Evolutionary conservation across 2,888 invertebrate species (phyloP).

Genomic region (Blastobasis lacticolella): DNA sequence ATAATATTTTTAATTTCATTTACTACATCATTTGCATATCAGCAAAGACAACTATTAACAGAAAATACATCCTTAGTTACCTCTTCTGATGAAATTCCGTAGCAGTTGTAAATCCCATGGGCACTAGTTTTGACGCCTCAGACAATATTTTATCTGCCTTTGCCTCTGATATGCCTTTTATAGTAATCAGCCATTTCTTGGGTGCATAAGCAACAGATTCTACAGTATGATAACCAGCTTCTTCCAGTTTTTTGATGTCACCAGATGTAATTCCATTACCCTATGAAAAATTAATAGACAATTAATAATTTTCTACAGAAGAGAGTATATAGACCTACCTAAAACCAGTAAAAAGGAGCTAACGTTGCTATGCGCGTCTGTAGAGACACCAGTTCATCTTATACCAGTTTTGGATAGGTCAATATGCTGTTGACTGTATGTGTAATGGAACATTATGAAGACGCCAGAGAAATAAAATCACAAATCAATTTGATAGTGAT

Average conservation of each 20-base stretch:
- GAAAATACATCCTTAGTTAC: slow-evolving; percentile 22
- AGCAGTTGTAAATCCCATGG: slow-evolving; percentile 99
- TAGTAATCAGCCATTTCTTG: slow-evolving; percentile 88
- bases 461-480: too few relatives aligned
- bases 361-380: too few relatives aligned
- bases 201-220: slow-evolving; percentile 97
- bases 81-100: slow-evolving; percentile 96
- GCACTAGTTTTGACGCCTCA: slow-evolving; percentile 94
- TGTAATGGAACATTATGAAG: too few relatives aligned
- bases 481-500: too few relatives aligned
- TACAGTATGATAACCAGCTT: slow-evolving; percentile 95
- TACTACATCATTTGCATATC: not conserved
- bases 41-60: not conserved
- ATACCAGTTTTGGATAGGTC: too few relatives aligned
- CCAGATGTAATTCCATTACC: slow-evolving; percentile 91
- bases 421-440: too few relatives aligned
- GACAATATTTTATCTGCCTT: slow-evolving; percentile 95
- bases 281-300: slow-evolving; percentile 52
- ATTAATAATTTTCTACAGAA: not conserved
- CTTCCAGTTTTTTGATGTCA: slow-evolving; percentile 94
- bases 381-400: too few relatives aligned
- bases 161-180: slow-evolving; percentile 97
- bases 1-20: not conserved
- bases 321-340: too few relatives aligned
- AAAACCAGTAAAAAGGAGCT: too few relatives aligned